Evolutionary conservation across 1,140 invertebrate genomes (phyloP), one percentile per base, ranked within the genome.

Genomic region (Drosophila willistoni): DNA sequence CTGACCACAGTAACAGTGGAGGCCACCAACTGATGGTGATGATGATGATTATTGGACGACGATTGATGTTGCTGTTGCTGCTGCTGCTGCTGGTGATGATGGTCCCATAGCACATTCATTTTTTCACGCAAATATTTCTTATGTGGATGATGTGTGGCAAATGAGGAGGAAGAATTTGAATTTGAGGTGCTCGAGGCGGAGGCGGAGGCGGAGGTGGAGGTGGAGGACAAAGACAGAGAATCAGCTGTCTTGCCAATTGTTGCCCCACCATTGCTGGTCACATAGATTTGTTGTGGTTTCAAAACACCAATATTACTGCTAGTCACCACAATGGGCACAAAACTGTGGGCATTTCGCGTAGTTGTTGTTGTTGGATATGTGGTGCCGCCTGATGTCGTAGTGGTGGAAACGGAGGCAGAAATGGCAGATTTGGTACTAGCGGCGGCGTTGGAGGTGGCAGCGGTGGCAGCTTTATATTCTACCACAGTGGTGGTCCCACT

Each of bases 401-500:
- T 51, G 33, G 60, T 47, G 36, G 60, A 34, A 29, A 61, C 44
- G 13, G 44, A 41, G 17, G 42, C 57, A 34, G 55, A 47, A 19
- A 42, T 66, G 9, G 73, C 29, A 29, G 29, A 29, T 63, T 33
- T 81, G 7, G 34, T 36, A 7, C 29, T 36, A 12, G 34, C 3
- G 34, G 34, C 10, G 34, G 9, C n/a, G n/a, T n/a, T n/a, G n/a
- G n/a, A n/a, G n/a, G n/a, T n/a, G n/a, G n/a, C 10, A 7, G 34
- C 10, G 12, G 36, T 81, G 47, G 67, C 79, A 44, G 89, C 81
- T 44, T 92, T 92, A 70, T 92, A 92, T 68, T 92, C 91, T 22
- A 92, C 91, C 41, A 92, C 91, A 3, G 91, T 92, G 39, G 91
- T 92, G 36, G 91, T 92, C 56, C 91, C 91, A 56, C 91, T 92